Evolutionary conservation across 2,113 vertebrate species (phyloP).

Genomic region (Menidia beryllina): DNA sequence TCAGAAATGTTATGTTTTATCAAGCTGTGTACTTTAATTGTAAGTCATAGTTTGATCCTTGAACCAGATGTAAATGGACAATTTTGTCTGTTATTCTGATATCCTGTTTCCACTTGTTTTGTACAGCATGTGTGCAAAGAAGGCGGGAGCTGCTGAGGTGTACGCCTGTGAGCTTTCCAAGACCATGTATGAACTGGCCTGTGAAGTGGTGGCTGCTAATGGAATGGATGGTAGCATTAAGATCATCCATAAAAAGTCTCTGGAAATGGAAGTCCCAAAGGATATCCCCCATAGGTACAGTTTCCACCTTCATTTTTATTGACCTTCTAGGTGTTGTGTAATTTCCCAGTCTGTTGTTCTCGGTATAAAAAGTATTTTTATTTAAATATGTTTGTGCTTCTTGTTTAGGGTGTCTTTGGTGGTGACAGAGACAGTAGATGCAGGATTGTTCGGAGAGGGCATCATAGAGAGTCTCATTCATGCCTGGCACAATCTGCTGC

Average conservation of each 20-base stretch:
- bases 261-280: constrained; percentile 92
- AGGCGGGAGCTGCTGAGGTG: constrained; percentile 88
- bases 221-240: constrained; percentile 88
- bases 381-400: neutral
- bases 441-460: constrained; percentile 97
- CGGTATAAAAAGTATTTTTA: neutral
- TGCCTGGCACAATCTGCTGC: constrained; percentile 94
- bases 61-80: neutral
- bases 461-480: constrained; percentile 98
- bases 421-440: constrained; percentile 98
- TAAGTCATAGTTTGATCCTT: neutral
- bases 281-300: constrained; percentile 91
- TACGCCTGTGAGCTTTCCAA: constrained; percentile 96
- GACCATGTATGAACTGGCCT: constrained; percentile 96
- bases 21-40: neutral
- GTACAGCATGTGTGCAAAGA: constrained; percentile 94
- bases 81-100: constrained; percentile 10
- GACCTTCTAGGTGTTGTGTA: neutral
- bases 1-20: neutral
- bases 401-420: constrained; percentile 91
- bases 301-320: neutral
- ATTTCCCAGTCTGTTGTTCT: neutral
- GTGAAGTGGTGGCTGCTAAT: constrained; percentile 91
- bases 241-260: constrained; percentile 93
- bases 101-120: constrained; percentile 21